A percentile compares a stretch with the other conserved stretches of the same genome.
phyloP scores from a whole-genome alignment of 35 echinoderm and acorn worm genomes.

The Heliocidaris erythrogramma region DNA sequence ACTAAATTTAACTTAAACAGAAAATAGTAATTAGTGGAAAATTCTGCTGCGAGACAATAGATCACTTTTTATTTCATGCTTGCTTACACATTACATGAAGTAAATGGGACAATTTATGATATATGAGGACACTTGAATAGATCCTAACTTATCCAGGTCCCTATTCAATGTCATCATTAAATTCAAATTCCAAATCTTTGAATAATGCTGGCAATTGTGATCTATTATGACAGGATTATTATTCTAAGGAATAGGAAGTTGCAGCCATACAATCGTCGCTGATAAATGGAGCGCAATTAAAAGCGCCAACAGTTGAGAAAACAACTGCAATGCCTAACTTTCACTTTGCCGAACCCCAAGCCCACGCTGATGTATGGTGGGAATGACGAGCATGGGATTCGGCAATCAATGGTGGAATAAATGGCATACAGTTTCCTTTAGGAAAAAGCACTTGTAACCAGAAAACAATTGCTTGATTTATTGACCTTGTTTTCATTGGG shows the following conservation, averaged over 20 bases:
- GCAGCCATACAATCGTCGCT: background rate
- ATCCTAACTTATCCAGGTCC: background rate
- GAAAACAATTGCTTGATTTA: conserved; percentile 28
- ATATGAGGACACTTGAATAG: background rate
- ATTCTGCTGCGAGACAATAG: background rate
- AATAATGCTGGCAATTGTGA: background rate
- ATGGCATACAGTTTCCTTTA: conserved; percentile 22
- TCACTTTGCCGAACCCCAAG: background rate
- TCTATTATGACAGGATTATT: conserved; percentile 30
- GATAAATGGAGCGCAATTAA: conserved; percentile 33
- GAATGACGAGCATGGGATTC: background rate
- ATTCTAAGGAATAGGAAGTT: conserved; percentile 13
- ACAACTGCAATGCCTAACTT: background rate
- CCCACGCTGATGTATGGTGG: background rate
- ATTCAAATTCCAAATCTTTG: background rate
- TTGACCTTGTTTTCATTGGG: conserved; percentile 40
- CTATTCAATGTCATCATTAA: background rate
- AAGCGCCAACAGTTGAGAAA: conserved; percentile 19
- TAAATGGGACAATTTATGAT: conserved; percentile 12
- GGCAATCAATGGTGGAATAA: conserved; percentile 15
- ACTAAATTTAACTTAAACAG: background rate
- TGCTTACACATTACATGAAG: background rate
- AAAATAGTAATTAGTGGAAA: background rate
- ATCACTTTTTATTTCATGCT: background rate
- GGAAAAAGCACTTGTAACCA: conserved; percentile 39